Percentiles rank a stretch among this genome's conserved stretches.
Conservation (phyloP, 1,140 invertebrate species). For the Heliconius eleuchia region DNA sequence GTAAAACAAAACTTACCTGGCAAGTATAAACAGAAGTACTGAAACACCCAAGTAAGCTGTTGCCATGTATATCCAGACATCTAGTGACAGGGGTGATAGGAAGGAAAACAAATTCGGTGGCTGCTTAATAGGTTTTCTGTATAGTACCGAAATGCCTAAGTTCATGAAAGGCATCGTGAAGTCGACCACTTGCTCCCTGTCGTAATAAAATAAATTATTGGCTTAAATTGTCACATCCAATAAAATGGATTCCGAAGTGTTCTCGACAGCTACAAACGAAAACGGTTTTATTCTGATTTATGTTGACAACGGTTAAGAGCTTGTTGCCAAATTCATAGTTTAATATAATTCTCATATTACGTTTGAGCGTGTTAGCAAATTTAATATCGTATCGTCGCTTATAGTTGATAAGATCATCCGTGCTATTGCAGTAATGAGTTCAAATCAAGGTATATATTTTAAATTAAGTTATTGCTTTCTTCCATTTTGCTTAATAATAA, state of each 20-base stretch:
- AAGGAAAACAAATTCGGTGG: conserved; percentile 96
- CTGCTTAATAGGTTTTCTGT: conserved; percentile 94
- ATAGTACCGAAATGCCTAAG: conserved; percentile 95
- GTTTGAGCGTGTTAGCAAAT: background rate
- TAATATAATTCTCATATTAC: background rate
- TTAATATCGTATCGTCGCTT: background rate
- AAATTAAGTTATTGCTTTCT: background rate
- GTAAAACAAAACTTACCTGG: conserved; percentile 85
- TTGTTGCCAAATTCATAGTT: conserved; percentile 11
- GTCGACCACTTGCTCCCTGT: conserved; percentile 90
- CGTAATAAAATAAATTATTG: conserved; percentile 35
- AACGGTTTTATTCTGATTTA: conserved; percentile 18
- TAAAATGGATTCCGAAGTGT: conserved; percentile 9
- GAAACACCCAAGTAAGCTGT: conserved; percentile 96
- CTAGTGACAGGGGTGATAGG: conserved; percentile 94
- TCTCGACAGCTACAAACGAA: conserved; percentile 4
- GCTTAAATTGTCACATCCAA: conserved; percentile 19
- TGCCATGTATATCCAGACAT: conserved; percentile 98
- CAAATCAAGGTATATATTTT: too few species aligned
- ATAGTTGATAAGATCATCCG: background rate
- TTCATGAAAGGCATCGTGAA: conserved; percentile 99
- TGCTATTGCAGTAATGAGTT: too few species aligned
- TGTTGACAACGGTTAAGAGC: conserved; percentile 17
- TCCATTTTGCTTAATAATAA: background rate
- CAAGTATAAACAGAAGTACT: conserved; percentile 94